Evolutionary conservation across 2,797 vertebrate species (phyloP).

Genomic region (Cercopithecus neglectus): DNA sequence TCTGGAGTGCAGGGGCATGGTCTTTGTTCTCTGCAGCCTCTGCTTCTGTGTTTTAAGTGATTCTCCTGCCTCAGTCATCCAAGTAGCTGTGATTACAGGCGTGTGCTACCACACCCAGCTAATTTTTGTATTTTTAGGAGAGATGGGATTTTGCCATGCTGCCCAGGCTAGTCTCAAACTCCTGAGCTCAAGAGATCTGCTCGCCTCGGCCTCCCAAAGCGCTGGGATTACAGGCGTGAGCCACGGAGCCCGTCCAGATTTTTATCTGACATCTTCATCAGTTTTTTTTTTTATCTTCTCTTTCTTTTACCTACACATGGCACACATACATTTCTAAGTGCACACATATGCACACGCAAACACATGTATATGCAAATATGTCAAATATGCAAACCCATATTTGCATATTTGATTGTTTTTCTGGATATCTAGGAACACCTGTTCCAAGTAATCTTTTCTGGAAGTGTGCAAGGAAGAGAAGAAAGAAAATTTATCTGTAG

Average conservation of each 20-base stretch:
- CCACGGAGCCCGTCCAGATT: background rate
- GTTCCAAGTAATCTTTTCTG: background rate
- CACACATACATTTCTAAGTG: background rate
- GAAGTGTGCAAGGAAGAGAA: background rate
- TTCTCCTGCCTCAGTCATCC: background rate
- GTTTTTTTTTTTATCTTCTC: background rate
- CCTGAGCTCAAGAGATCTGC: background rate
- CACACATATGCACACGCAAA: background rate
- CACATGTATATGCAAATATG: background rate
- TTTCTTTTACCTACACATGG: background rate
- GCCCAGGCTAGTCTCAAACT: background rate
- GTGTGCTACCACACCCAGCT: background rate
- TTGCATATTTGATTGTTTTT: background rate
- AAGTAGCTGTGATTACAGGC: background rate
- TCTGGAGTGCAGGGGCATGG: background rate
- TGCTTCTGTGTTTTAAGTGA: background rate
- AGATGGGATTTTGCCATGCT: background rate
- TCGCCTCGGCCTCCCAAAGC: background rate
- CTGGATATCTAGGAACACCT: background rate
- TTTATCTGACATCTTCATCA: background rate
- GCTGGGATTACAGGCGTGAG: background rate
- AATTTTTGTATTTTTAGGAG: background rate
- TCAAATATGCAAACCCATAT: rapidly evolving
- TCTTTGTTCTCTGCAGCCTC: background rate
- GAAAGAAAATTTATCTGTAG: background rate